Evolutionary conservation across 2,797 vertebrate genomes (phyloP).

Genomic region (Poecilia picta): DNA sequence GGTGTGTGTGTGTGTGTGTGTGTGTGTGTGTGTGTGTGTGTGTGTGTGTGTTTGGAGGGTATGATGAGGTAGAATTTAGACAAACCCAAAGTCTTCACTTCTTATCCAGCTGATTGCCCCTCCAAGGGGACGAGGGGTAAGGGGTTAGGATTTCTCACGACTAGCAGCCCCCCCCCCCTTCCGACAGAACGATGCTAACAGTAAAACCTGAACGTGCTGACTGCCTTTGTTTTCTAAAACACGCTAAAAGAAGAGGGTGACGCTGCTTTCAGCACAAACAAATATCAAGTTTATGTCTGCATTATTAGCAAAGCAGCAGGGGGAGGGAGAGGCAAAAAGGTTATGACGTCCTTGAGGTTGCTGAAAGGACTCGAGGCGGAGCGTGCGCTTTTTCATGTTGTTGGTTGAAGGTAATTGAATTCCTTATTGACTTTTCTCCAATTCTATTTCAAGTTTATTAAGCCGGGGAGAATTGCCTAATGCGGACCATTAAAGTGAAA

Average conservation of each 20-base stretch:
- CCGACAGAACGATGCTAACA: slow-evolving; percentile 22
- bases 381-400: slow-evolving; percentile 60
- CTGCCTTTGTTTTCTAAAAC: slow-evolving; percentile 16
- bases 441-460: slow-evolving; percentile 83
- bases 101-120: slow-evolving; percentile 58
- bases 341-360: slow-evolving; percentile 65
- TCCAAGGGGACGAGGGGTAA: background rate
- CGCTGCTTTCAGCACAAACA: slow-evolving; percentile 38
- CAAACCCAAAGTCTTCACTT: slow-evolving; percentile 54
- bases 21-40: slow-evolving; percentile 34
- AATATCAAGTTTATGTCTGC: slow-evolving; percentile 13
- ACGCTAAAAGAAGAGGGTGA: slow-evolving; percentile 23
- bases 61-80: slow-evolving; percentile 80
- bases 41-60: slow-evolving; percentile 15
- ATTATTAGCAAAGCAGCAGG: slow-evolving; percentile 33
- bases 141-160: slow-evolving; percentile 53
- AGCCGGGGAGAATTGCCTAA: slow-evolving; percentile 77
- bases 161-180: slow-evolving; percentile 23
- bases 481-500: slow-evolving; percentile 79
- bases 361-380: slow-evolving; percentile 42
- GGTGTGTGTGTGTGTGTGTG: background rate
- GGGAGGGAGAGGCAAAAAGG: slow-evolving; percentile 17
- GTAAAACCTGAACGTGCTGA: slow-evolving; percentile 27
- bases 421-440: slow-evolving; percentile 83
- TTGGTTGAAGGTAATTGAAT: slow-evolving; percentile 80